A percentile compares a stretch with the other conserved stretches of the same genome.
Conservation (phyloP, 1,140 invertebrate species). For the Scaptomyza montana region DNA sequence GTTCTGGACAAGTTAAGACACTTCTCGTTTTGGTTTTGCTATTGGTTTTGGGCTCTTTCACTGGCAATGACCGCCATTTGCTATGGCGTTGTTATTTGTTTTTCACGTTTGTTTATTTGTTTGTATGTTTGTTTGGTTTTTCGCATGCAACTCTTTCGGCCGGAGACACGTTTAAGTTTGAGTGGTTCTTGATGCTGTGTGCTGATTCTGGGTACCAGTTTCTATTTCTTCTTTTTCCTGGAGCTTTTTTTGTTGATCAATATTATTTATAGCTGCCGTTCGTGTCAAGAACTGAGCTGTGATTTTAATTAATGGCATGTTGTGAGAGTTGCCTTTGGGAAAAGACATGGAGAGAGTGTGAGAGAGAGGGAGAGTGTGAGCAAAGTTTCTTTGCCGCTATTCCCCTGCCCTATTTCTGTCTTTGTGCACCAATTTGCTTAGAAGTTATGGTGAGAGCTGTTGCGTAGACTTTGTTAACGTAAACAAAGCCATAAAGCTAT, state of each 20-base stretch:
- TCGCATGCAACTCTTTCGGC: constrained; percentile 51
- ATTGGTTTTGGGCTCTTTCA: constrained; percentile 45
- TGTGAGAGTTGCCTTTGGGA: constrained; percentile 39
- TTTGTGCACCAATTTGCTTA: constrained; percentile 20
- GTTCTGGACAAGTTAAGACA: constrained; percentile 12
- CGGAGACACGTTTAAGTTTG: constrained; percentile 12
- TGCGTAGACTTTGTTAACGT: constrained; percentile 4
- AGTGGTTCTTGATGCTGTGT: constrained; percentile 42
- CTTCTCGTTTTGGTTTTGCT: neutral
- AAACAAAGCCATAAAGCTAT: constrained; percentile 48
- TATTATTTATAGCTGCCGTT: constrained; percentile 65
- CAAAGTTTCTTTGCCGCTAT: neutral
- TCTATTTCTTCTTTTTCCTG: constrained; percentile 22
- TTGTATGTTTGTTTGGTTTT: constrained; percentile 43
- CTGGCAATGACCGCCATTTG: constrained; percentile 77
- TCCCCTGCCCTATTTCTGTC: constrained; percentile 57
- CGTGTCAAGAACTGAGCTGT: constrained; percentile 31
- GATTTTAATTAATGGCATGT: constrained; percentile 55
- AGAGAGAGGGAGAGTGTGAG: neutral
- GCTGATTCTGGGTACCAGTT: constrained; percentile 49
- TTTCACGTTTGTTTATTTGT: constrained; percentile 68
- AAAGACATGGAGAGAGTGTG: too few relatives aligned
- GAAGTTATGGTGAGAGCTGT: constrained; percentile 20
- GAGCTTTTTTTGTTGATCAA: constrained; percentile 43
- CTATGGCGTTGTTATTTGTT: constrained; percentile 64